phyloP scores from a whole-genome alignment of 2,113 vertebrate genomes.

The Aspidoscelis tigris region DNA sequence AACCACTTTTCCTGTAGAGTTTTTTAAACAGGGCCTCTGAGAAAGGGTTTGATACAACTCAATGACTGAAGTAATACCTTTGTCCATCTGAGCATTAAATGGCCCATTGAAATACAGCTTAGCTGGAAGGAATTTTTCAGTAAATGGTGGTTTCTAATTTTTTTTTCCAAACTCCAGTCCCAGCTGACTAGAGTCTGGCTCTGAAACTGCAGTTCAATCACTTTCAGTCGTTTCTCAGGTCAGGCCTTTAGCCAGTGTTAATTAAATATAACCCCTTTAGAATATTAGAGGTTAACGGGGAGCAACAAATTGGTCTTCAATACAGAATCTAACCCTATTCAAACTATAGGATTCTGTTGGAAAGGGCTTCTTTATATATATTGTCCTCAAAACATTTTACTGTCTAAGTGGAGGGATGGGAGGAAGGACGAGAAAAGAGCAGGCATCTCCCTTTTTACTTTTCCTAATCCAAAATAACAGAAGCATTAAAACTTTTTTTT shows the following conservation, averaged over 20 bases:
- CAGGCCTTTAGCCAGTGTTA: constrained; percentile 87
- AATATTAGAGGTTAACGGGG: constrained; percentile 84
- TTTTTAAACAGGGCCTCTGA: constrained; percentile 78
- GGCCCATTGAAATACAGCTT: constrained; percentile 83
- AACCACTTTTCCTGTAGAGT: constrained; percentile 78
- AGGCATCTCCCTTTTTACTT: constrained; percentile 26
- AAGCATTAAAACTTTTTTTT: constrained; percentile 54
- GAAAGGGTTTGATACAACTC: constrained; percentile 81
- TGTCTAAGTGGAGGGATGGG: constrained; percentile 30
- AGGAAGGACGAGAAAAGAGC: constrained; percentile 8
- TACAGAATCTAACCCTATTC: constrained; percentile 58
- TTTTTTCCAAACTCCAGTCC: constrained; percentile 66
- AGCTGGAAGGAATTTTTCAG: constrained; percentile 79
- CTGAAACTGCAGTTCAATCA: constrained; percentile 82
- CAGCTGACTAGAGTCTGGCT: constrained; percentile 76
- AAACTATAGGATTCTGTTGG: constrained; percentile 55
- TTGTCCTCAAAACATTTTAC: constrained; percentile 58
- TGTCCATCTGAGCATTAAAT: constrained; percentile 88
- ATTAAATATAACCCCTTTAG: constrained; percentile 91
- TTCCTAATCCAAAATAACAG: constrained; percentile 53
- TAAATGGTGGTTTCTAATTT: constrained; percentile 77
- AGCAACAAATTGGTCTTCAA: constrained; percentile 66
- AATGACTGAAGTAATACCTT: constrained; percentile 86
- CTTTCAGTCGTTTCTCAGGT: constrained; percentile 82
- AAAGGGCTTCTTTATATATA: constrained; percentile 35